Conservation (phyloP, 2,113 vertebrate species). For the Rhegmatorhina hoffmannsi region DNA sequence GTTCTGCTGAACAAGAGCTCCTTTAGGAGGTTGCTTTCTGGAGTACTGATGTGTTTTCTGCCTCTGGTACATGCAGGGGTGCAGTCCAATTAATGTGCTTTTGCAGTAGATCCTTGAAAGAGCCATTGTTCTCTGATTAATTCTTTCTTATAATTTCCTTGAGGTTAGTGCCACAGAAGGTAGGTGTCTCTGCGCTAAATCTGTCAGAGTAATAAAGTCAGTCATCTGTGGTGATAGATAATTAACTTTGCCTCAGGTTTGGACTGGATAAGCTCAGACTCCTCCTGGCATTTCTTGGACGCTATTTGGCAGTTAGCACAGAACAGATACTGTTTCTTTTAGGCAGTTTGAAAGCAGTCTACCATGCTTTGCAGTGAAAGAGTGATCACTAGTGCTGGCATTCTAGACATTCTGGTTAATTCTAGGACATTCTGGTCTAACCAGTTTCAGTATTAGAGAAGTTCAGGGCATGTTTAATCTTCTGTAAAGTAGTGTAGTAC, state of each 20-base stretch:
- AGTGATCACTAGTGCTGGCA: background rate
- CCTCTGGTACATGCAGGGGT: background rate
- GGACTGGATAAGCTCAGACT: background rate
- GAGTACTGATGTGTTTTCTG: background rate
- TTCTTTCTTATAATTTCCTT: background rate
- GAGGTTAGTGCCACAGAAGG: background rate
- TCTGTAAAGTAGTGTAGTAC: background rate
- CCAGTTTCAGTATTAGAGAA: background rate
- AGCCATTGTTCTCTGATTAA: background rate
- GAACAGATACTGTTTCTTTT: background rate
- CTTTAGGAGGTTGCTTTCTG: background rate
- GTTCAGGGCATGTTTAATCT: background rate
- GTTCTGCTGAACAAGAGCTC: background rate
- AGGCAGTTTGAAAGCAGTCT: background rate
- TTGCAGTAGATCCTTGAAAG: background rate
- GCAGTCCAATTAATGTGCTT: background rate
- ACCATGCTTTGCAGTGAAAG: background rate
- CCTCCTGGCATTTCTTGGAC: background rate
- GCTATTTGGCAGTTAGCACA: background rate
- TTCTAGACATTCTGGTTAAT: background rate
- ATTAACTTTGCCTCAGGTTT: background rate
- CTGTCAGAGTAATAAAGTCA: background rate
- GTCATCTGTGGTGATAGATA: background rate
- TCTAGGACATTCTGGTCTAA: background rate
- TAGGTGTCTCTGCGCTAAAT: background rate